Percentiles rank a stretch among this genome's conserved stretches.
phyloP scores from a whole-genome alignment of 2,888 invertebrate genomes.

The Pyrgus malvae region DNA sequence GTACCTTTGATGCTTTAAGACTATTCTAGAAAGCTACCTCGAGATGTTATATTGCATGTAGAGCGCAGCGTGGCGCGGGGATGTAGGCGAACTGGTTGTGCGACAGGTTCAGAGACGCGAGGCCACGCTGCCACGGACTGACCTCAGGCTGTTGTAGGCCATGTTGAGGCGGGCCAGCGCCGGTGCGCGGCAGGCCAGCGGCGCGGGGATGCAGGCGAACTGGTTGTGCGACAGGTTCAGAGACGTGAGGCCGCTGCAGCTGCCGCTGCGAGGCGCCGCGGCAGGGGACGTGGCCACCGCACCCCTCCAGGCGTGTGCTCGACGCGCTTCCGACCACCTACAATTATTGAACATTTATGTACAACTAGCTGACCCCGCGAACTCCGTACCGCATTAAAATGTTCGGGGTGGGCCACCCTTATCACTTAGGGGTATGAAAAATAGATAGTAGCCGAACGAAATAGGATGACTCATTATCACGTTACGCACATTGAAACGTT shows the following conservation, averaged over 20 bases:
- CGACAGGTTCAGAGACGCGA: constrained; percentile 81
- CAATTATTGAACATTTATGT: no score
- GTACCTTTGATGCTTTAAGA: no score
- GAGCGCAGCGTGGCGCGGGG: constrained; percentile 90
- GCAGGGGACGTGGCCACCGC: constrained; percentile 35
- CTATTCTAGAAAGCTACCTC: no score
- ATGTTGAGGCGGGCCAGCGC: constrained; percentile 93
- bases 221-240: constrained; percentile 96
- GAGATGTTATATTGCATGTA: no score
- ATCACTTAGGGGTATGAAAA: no score
- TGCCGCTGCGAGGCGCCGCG: constrained; percentile 60
- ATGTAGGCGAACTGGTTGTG: constrained; percentile 66
- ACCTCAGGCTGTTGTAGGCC: constrained; percentile 89
- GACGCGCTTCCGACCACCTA: constrained; percentile 83
- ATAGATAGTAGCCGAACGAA: no score
- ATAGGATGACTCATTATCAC: no score
- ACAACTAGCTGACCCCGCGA: no score
- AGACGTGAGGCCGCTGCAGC: constrained; percentile 86
- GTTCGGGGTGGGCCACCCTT: no score
- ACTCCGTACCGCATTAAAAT: no score
- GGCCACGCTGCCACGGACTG: constrained; percentile 79
- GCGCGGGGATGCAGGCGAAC: constrained; percentile 92
- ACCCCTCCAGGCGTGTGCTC: constrained; percentile 57
- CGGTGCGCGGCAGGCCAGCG: constrained; percentile 94
- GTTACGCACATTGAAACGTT: no score